Conservation (phyloP, 2,888 invertebrate species). For the Lasioglossum figueresi region DNA sequence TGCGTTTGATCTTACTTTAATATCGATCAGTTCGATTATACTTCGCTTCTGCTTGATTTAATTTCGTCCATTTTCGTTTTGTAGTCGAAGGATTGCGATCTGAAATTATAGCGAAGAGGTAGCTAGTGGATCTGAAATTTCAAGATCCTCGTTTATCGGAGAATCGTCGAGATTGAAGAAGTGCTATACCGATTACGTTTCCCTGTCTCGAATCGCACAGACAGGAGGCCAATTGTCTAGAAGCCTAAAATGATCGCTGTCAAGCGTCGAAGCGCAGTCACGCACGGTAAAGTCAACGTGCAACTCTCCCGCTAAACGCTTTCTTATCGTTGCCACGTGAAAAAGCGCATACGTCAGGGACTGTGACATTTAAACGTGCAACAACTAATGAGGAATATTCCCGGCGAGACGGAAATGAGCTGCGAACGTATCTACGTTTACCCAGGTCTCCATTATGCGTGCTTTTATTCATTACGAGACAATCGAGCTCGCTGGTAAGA, state of each 20-base stretch:
- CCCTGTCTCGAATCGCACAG: neutral
- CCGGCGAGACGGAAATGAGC: conserved; percentile 67
- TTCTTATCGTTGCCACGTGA: conserved; percentile 39
- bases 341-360: conserved; percentile 49
- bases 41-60: neutral
- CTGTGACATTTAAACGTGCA: conserved; percentile 61
- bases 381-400: conserved; percentile 68
- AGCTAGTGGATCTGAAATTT: neutral
- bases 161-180: neutral
- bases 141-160: neutral
- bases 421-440: conserved; percentile 53
- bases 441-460: conserved; percentile 49
- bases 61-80: too few species aligned
- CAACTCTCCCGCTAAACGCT: conserved; percentile 44
- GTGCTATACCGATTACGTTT: too few species aligned
- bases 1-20: neutral
- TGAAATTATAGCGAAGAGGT: neutral
- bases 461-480: conserved; percentile 63
- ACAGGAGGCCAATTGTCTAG: neutral
- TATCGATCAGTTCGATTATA: neutral
- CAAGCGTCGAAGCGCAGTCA: conserved; percentile 16
- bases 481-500: conserved; percentile 41
- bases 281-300: neutral
- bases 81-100: neutral
- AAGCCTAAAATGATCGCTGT: neutral